Evolutionary conservation across 2,113 vertebrate genomes (phyloP), one percentile per base, ranked within the genome.

Genomic region (Pelodiscus sinensis): DNA sequence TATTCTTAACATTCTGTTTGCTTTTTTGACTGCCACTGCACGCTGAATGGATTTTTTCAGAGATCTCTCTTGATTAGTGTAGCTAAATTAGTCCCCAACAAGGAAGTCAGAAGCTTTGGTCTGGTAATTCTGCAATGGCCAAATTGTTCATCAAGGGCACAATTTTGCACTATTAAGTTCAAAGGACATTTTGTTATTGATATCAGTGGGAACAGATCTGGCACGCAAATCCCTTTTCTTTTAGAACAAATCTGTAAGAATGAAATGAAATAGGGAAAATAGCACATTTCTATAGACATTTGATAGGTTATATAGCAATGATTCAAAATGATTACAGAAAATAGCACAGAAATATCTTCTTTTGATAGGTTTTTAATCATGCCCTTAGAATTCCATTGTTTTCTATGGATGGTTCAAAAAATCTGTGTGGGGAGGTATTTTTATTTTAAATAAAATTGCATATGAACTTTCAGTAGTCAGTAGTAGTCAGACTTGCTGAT

Each of bases 141-240:
- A 68, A 68, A 68, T n/a, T 68, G 29, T 68, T 68, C 31, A 68
- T 68, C 21, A 90, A 93, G 86, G 80, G 52, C 7, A n/a, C 65
- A 8, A 2, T 75, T 82, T 84, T 22, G 22, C 6, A 27, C 21
- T 68, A 14, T 58, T 51, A 93, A 91, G 54, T 3, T 2, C 38
- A 92, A 93, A 79, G 24, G 54, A 12, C 58, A 77, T 95, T 68
- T 96, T 93, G 57, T 81, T 80, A 85, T 0, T 90, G 52, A 90
- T 84, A 89, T 92, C 79, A 56, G 50, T 31, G 15, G 52, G 1
- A 84, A 62, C 35, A 92, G 21, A 13, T 3, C 9, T 44, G 52
- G 85, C 7, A 19, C 55, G 81, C 81, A 82, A 68, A 84, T 92
- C 58, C 89, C 92, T 24, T 2, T 60, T 94, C 93, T 92, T 75